phyloP scores from a whole-genome alignment of 2,797 vertebrate genomes.

The Liasis olivaceus region DNA sequence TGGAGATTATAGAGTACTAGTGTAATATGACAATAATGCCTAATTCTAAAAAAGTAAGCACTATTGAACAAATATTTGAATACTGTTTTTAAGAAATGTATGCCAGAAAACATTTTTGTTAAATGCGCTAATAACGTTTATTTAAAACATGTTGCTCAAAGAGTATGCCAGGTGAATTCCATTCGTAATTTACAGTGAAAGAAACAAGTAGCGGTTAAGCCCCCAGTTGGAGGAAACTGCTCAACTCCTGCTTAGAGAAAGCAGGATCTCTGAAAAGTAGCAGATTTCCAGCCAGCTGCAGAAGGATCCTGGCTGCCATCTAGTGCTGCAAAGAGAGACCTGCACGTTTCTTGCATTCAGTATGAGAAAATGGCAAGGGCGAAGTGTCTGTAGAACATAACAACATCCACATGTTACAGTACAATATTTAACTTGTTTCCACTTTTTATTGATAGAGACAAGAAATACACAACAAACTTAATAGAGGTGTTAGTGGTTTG shows the following conservation, averaged over 20 bases:
- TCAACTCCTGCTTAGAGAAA: neutral
- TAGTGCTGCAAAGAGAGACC: conserved; percentile 64
- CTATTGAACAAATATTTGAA: too few relatives aligned
- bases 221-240: neutral
- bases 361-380: neutral
- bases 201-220: neutral
- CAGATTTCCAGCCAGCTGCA: conserved; percentile 21
- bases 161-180: neutral
- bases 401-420: too few relatives aligned
- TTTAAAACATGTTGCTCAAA: neutral
- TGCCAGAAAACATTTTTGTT: neutral
- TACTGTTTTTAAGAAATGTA: neutral
- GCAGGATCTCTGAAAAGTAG: conserved; percentile 52
- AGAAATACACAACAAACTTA: neutral
- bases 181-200: neutral
- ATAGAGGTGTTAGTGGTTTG: neutral
- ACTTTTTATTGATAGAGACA: neutral
- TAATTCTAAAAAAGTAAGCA: neutral
- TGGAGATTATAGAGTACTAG: neutral
- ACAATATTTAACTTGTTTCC: neutral
- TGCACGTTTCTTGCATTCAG: conserved; percentile 8
- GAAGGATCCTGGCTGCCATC: conserved; percentile 72
- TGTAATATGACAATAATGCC: neutral
- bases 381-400: neutral
- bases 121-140: neutral